Evolutionary conservation across 2,888 invertebrate species (phyloP).

Genomic region (Drosophila subquinaria): DNA sequence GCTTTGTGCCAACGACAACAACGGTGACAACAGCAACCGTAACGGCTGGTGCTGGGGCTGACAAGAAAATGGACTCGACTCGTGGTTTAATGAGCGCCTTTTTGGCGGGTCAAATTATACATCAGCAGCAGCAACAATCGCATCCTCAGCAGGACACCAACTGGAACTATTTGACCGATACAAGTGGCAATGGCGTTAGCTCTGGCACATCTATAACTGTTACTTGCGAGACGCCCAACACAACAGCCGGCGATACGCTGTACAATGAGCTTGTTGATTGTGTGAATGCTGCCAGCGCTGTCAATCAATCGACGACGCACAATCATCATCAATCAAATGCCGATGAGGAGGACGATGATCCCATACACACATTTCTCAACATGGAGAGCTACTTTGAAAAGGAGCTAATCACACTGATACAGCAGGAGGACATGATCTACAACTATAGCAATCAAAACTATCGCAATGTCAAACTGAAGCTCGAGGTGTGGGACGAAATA

Average conservation of each 20-base stretch:
- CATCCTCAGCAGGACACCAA: slow-evolving; percentile 65
- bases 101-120: slow-evolving; percentile 67
- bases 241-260: slow-evolving; percentile 66
- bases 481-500: slow-evolving; percentile 83
- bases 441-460: slow-evolving; percentile 81
- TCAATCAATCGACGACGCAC: slow-evolving; percentile 52
- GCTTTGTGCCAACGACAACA: slow-evolving; percentile 51
- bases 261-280: slow-evolving; percentile 80
- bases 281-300: slow-evolving; percentile 59
- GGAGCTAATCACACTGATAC: slow-evolving; percentile 81
- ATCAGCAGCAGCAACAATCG: slow-evolving; percentile 47
- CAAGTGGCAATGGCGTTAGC: slow-evolving; percentile 51
- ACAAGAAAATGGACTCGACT: slow-evolving; percentile 57
- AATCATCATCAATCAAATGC: slow-evolving; percentile 45
- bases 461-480: slow-evolving; percentile 81
- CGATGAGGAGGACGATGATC: slow-evolving; percentile 84
- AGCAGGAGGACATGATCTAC: slow-evolving; percentile 82
- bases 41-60: slow-evolving; percentile 35
- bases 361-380: slow-evolving; percentile 83
- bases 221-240: slow-evolving; percentile 51
- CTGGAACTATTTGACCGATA: slow-evolving; percentile 76
- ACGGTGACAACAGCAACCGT: slow-evolving; percentile 32
- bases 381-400: slow-evolving; percentile 85
- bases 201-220: slow-evolving; percentile 53
- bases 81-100: slow-evolving; percentile 53